Evolutionary conservation across 2,797 vertebrate genomes (phyloP), one percentile per base, ranked within the genome.

Genomic region (Acanthis flammea): DNA sequence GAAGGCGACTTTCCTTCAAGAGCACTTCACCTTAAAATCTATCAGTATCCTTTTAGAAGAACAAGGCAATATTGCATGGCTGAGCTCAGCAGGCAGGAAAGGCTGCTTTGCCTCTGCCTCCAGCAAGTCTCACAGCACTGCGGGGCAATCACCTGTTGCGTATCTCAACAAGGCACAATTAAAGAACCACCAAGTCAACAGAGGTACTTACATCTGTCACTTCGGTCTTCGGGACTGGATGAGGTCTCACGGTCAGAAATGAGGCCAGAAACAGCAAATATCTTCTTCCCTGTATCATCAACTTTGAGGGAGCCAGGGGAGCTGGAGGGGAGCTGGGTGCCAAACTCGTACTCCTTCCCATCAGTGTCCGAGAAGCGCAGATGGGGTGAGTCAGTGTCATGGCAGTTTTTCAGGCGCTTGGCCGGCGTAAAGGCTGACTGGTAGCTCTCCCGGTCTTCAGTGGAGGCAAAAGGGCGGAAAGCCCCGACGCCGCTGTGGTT

Each of bases 311-410:
- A 99, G 93, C 99, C 98, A 1, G 99, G 99, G 25, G 99, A 99
- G 95, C 99, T 98, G 44, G 99, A 98, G 79, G 99, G 98, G 93
- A 99, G 98, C 96, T 99, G 99, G 25, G 98, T 92, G 54, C 98
- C 99, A 97, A 99, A 99, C 98, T 99, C 99, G 1, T 99, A 99
- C 97, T 99, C 99, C 99, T 99, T 99, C 91, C 99, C 99, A 95
- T 99, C 99, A 27, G 99, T 99, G 27, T 99, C 99, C 23, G 99
- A 99, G 98, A 99, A 99, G 95, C 99, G 99, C 97, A 99, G 98
- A 97, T 99, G 99, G 77, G 99, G 99, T 7, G 99, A 99, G 14
- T 99, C 99, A 9, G 99, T 98, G 96, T 99, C 99, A 81, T 99
- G 98, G 98, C 99, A 99, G 98, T 99, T 99, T 97, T 99, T 99